Conservation (phyloP, 2,888 invertebrate genomes). For the Encarsia formosa region DNA sequence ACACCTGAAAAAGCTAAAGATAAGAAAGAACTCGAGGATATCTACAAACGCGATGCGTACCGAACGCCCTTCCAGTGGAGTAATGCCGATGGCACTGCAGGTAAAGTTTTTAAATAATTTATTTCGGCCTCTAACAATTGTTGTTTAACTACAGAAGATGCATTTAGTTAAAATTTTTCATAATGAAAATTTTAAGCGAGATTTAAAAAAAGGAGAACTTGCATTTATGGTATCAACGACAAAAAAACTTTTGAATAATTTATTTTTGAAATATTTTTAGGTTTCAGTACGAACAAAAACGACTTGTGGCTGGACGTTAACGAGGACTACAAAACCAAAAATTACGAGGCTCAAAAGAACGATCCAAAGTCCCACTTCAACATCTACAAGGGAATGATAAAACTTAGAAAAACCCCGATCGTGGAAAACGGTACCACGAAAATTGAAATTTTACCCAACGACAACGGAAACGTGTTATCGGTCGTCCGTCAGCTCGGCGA, state of each 20-base stretch:
- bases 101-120: slow-evolving; percentile 39
- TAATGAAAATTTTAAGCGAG: too few relatives aligned
- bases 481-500: slow-evolving; percentile 23
- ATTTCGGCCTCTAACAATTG: neutral
- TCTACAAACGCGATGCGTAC: neutral
- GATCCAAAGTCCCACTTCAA: slow-evolving; percentile 57
- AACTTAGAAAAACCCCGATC: slow-evolving; percentile 54
- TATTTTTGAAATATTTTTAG: slow-evolving; percentile 21
- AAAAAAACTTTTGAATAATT: too few relatives aligned
- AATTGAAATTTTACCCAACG: slow-evolving; percentile 55
- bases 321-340: slow-evolving; percentile 57
- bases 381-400: slow-evolving; percentile 59
- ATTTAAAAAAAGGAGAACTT: too few relatives aligned
- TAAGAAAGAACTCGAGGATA: slow-evolving; percentile 58
- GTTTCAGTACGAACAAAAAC: slow-evolving; percentile 48
- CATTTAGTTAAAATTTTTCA: too few relatives aligned
- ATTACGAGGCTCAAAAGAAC: slow-evolving; percentile 57
- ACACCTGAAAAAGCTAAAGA: slow-evolving; percentile 53
- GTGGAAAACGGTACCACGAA: slow-evolving; percentile 55
- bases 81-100: slow-evolving; percentile 57
- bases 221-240: too few relatives aligned
- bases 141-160: too few relatives aligned
- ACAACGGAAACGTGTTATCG: slow-evolving; percentile 33
- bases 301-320: slow-evolving; percentile 72
- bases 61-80: slow-evolving; percentile 83